Percentiles rank a stretch among this genome's conserved stretches.
Evolutionary conservation across 2,888 invertebrate species (phyloP).

Genomic region (Hyposoter dolosus): DNA sequence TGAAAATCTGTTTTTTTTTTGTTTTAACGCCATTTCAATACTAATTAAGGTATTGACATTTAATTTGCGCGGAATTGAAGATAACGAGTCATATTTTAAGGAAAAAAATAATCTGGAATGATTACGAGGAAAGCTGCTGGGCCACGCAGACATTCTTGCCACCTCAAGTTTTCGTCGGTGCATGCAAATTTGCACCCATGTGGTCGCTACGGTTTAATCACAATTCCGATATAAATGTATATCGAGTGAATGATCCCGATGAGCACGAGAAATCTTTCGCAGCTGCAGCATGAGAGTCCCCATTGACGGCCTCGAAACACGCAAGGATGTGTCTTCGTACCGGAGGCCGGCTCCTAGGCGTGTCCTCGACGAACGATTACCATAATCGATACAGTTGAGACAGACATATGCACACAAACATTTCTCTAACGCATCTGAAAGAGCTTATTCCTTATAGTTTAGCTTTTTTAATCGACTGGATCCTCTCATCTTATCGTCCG

Average conservation of each 20-base stretch:
- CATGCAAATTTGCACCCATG: no score
- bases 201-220: background rate
- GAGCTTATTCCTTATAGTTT: background rate
- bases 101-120: no score
- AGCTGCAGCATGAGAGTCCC: slow-evolving; percentile 31
- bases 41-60: no score
- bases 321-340: slow-evolving; percentile 56
- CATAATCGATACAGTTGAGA: slow-evolving; percentile 80
- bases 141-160: no score
- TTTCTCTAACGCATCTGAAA: background rate
- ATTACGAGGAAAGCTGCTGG: no score
- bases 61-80: no score
- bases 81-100: no score
- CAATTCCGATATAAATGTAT: background rate
- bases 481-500: background rate
- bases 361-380: slow-evolving; percentile 77
- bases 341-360: slow-evolving; percentile 77
- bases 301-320: slow-evolving; percentile 46
- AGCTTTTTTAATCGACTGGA: background rate
- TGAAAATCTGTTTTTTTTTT: no score
- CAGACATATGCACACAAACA: background rate
- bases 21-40: no score
- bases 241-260: background rate
- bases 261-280: slow-evolving; percentile 51
- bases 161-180: no score